Conservation (phyloP, 2,888 invertebrate species). For the Orchesellides sinensis region DNA sequence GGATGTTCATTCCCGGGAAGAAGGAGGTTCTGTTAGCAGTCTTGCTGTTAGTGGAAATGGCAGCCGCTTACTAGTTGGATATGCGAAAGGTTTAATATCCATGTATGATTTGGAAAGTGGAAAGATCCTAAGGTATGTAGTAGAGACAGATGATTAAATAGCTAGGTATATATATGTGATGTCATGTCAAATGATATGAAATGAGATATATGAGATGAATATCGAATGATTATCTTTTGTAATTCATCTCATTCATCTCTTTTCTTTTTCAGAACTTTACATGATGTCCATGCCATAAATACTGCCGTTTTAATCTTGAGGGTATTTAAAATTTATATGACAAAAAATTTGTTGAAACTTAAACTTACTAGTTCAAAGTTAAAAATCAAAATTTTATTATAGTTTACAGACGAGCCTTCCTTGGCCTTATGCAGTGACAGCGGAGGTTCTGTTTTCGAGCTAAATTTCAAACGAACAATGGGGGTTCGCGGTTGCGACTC, state of each 20-base stretch:
- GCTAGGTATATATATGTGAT: too few relatives aligned
- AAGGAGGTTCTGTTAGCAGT: constrained; percentile 81
- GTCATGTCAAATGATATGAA: neutral
- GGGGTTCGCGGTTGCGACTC: constrained; percentile 93
- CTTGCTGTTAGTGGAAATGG: constrained; percentile 92
- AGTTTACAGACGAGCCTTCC: constrained; percentile 85
- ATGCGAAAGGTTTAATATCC: constrained; percentile 89
- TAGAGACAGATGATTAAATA: neutral
- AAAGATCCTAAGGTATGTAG: constrained; percentile 81
- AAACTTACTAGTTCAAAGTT: constrained; percentile 1
- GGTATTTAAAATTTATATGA: constrained; percentile 76
- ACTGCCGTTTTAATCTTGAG: constrained; percentile 88
- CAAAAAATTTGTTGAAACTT: neutral
- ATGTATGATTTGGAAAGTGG: constrained; percentile 91
- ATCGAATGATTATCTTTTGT: too few relatives aligned
- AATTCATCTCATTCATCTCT: neutral
- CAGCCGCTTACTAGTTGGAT: constrained; percentile 88
- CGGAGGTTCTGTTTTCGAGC: constrained; percentile 96
- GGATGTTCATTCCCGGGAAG: constrained; percentile 77
- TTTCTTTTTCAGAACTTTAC: constrained; percentile 80
- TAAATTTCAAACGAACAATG: constrained; percentile 91
- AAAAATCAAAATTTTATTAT: constrained; percentile 55
- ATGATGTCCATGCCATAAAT: constrained; percentile 90
- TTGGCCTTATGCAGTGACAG: constrained; percentile 91
- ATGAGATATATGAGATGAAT: neutral